Base-by-base conservation (phyloP, 2,113 vertebrate genomes). In the Noctilio leporinus region DNA sequence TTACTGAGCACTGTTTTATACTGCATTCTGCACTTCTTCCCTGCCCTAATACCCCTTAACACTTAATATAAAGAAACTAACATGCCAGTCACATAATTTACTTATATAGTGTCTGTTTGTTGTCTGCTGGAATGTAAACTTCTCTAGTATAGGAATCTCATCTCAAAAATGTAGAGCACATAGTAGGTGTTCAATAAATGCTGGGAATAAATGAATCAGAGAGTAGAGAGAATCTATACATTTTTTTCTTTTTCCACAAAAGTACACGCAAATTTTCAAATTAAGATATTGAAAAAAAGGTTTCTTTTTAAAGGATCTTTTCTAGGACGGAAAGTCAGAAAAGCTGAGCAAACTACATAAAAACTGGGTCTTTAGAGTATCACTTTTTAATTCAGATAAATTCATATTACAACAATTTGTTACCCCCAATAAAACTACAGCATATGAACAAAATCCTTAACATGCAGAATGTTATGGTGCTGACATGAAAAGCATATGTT, bases 401-500 rank as follows among this genome's bases (percentile, higher is more conserved):
- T 85, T 19, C 33, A 33, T 65, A 75, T 85, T 38, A 69, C 49
- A 82, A 69, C 35, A 93, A 15, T 72, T 77, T 94, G 28, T 85
- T 95, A 55, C 7, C 90, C 96, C 33, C 92, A 95, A 49, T 55
- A 85, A 97, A 96, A 40, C 12, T 5, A 53, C 57, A 95, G 45
- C 40, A 55, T 86, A 40, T 86, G 72, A 86, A 84, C 88, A 95
- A 93, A 57, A 72, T 83, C 92, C 77, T 67, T 22, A 91, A 97
- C 96, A 96, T 97, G 53, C 30, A 81, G 76, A 94, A 89, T 97
- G 4, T 89, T 87, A 91, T 91, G 20, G 57, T 55, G 33, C 65
- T 93, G 85, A 92, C 73, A 88, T 83, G 96, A 35, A 40, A 94
- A 95, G 35, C 92, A 86, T 95, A 95, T 84, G 65, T 90, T 95